Conservation (phyloP, 2,113 vertebrate genomes). For the Cyprinus carpio region DNA sequence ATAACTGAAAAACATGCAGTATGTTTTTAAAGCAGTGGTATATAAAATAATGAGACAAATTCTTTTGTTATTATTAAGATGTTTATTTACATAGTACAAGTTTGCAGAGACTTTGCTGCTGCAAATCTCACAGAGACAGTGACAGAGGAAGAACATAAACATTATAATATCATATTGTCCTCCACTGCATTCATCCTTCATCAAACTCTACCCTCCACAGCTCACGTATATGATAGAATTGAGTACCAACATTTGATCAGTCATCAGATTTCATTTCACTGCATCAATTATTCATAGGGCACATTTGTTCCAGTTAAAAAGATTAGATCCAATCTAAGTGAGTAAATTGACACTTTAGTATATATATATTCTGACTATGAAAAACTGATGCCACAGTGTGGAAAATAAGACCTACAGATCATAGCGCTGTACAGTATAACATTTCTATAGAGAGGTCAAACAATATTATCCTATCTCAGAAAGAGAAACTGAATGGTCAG, state of each 20-base stretch:
- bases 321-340: conserved; percentile 18
- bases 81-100: conserved; percentile 74
- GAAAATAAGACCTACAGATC: not conserved
- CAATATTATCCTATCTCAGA: not conserved
- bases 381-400: not conserved
- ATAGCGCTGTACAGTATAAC: not conserved
- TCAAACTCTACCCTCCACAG: conserved; percentile 11
- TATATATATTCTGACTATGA: not conserved
- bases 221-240: not conserved
- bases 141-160: conserved; percentile 58
- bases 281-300: conserved; percentile 3
- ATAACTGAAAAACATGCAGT: not conserved
- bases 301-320: conserved; percentile 7
- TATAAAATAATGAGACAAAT: not conserved
- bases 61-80: not conserved
- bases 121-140: conserved; percentile 59
- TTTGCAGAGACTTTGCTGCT: conserved; percentile 63
- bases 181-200: conserved; percentile 22
- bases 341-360: not conserved
- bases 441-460: not conserved
- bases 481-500: not conserved
- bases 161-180: not conserved
- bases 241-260: conserved; percentile 13
- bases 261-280: conserved; percentile 5
- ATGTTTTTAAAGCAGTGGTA: not conserved